Evolutionary conservation across 2,113 vertebrate species (phyloP), one percentile per base, ranked within the genome.

Genomic region (Tonatia bakeri): DNA sequence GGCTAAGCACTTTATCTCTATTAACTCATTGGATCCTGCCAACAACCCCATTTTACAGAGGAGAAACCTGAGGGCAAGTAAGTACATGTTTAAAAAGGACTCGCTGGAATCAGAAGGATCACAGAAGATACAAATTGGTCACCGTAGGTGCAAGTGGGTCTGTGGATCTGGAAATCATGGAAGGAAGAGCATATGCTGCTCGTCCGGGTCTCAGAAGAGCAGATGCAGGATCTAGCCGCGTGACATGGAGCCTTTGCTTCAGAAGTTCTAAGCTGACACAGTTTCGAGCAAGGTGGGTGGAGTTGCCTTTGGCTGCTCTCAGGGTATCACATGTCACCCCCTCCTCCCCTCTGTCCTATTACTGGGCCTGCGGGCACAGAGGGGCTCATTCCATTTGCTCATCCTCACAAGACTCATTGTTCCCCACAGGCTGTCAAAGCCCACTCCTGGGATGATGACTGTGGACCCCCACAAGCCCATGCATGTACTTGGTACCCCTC

Each of bases 1-100:
- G 40, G 15, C 38, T 87, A 79, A 59, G 22, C 38, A 52, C 28
- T 94, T 81, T 20, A n/a, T 54, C n/a, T 36, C 12, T 28, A 67
- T 56, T 45, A 54, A 54, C 26, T 61, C 47, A 28, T 33, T 81
- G 28, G n/a, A 47, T 52, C 73, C 45, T 92, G 43, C 36, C 65
- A 38, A 31, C 28, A 28, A 12, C 61, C 61, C 61, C 61, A 64
- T 64, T 64, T 88, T 45, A 45, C 33, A 45, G 47, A 84, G 45
- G 59, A 80, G 67, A 69, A 91, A 38, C 31, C 31, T 67, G 77
- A 93, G 19, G 43, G 7, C 59, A 80, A 84, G 11, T 73, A 61
- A 50, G 67, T 20, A 6, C 72, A 61, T 38, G 6, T 19, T 95
- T 52, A 67, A 45, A 50, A 92, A 85, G 22, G 65, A 26, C 50